These are phyloP conservation scores for Arctocebus calabarensis DNA, from an alignment of 2,797 vertebrate species.

Conservation along the genomic window DNA sequence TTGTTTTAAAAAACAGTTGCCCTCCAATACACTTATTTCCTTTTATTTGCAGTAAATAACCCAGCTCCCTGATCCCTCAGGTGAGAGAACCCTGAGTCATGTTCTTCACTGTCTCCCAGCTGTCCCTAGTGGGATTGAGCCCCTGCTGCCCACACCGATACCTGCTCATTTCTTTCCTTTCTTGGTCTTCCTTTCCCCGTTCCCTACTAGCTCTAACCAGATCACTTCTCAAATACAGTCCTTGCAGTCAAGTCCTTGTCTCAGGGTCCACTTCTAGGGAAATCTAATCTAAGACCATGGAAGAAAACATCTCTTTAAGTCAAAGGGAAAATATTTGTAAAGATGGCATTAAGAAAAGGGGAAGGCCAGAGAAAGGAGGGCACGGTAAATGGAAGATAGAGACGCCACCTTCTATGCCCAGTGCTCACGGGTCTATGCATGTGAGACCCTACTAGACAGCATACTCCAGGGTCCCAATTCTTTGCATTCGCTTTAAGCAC, in stretches of 20 bases:
- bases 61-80: background rate
- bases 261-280: background rate
- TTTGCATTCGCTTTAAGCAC: slow-evolving; percentile 40
- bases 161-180: background rate
- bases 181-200: background rate
- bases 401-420: background rate
- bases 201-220: background rate
- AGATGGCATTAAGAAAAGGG: background rate
- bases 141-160: background rate
- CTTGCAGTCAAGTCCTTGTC: background rate
- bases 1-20: slow-evolving; percentile 25
- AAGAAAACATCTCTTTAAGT: background rate
- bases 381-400: background rate
- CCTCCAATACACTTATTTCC: slow-evolving; percentile 34
- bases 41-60: slow-evolving; percentile 38
- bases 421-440: background rate
- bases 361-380: background rate
- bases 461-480: slow-evolving; percentile 5
- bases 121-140: background rate
- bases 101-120: background rate
- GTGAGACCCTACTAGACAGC: slow-evolving; percentile 39
- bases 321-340: background rate
- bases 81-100: background rate
- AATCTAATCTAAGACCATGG: slow-evolving; percentile 22
- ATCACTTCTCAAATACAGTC: slow-evolving; percentile 28